phyloP scores from a whole-genome alignment of 2,888 invertebrate genomes.

The Anthophora plumipes region DNA sequence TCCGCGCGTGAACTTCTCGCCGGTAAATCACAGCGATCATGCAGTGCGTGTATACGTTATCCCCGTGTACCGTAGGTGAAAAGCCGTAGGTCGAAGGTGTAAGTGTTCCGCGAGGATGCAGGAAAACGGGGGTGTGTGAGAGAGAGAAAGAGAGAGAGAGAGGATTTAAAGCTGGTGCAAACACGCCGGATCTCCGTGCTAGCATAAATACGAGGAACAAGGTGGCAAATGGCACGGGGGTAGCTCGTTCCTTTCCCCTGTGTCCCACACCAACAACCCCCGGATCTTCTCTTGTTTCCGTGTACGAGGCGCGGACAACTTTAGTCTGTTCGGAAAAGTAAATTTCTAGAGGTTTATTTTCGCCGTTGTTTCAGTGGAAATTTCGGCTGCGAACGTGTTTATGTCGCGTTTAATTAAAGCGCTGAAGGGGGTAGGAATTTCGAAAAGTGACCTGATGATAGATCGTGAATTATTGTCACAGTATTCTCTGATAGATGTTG shows the following conservation, averaged over 20 bases:
- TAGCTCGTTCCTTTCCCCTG: conserved; percentile 65
- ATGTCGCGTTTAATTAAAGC: conserved; percentile 6
- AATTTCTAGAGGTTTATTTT: conserved; percentile 28
- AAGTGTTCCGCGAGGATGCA: conserved; percentile 55
- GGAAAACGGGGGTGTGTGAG: conserved; percentile 17
- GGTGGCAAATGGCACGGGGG: conserved; percentile 74
- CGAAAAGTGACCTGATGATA: neutral
- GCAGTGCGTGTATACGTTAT: conserved; percentile 55
- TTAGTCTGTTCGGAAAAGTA: conserved; percentile 21
- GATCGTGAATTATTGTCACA: neutral
- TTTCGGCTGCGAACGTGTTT: neutral
- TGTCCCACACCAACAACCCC: conserved; percentile 6
- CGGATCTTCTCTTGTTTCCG: conserved; percentile 25
- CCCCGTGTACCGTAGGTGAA: conserved; percentile 46
- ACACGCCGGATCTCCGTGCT: conserved; percentile 66
- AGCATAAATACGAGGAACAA: conserved; percentile 73
- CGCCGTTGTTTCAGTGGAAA: neutral
- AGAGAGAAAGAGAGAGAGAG: conserved; percentile 4
- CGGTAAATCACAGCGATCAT: conserved; percentile 61
- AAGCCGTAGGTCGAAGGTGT: conserved; percentile 57
- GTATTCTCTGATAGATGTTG: neutral
- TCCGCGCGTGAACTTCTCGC: conserved; percentile 58
- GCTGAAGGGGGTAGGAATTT: neutral
- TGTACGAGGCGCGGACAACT: conserved; percentile 24
- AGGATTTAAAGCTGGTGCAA: conserved; percentile 66